Evolutionary conservation across 2,797 vertebrate genomes (phyloP).

Genomic region (Bovichtus diacanthus): DNA sequence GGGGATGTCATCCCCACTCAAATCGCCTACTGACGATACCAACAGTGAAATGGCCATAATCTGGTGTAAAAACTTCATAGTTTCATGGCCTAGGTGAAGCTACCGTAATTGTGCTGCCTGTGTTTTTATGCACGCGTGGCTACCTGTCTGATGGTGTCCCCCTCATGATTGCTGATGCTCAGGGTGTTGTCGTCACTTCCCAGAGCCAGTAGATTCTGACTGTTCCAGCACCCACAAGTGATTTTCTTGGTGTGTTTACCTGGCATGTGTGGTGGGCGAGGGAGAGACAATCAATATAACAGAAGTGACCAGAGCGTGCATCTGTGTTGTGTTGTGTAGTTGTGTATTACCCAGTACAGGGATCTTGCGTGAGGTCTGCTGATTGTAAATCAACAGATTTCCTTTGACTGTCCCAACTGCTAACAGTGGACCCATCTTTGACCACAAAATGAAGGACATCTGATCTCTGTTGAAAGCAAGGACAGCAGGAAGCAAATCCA

Average conservation of each 20-base stretch:
- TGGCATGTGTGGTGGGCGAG: constrained; percentile 56
- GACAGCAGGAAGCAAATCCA: background rate
- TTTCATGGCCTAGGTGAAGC: too few species aligned
- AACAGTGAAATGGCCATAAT: background rate
- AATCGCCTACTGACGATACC: background rate
- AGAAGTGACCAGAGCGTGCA: too few species aligned
- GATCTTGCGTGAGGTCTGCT: constrained; percentile 96
- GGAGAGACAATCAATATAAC: background rate
- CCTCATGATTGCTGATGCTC: constrained; percentile 96
- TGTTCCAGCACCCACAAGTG: constrained; percentile 96
- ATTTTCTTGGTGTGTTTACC: constrained; percentile 97
- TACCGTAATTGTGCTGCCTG: background rate
- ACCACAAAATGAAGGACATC: constrained; percentile 95
- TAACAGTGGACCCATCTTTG: constrained; percentile 90
- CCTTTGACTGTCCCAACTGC: constrained; percentile 95
- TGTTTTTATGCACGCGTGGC: background rate
- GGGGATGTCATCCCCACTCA: background rate
- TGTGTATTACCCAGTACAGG: constrained; percentile 96
- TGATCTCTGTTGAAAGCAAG: constrained; percentile 88
- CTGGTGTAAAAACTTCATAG: background rate
- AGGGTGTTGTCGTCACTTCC: constrained; percentile 95
- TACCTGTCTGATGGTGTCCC: constrained; percentile 96
- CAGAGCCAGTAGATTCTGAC: constrained; percentile 93
- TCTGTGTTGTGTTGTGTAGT: too few species aligned
- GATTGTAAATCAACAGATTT: constrained; percentile 97